A percentile compares a stretch with the other conserved stretches of the same genome.
Conservation (phyloP, 1,140 invertebrate species). For the Lineus longissimus region DNA sequence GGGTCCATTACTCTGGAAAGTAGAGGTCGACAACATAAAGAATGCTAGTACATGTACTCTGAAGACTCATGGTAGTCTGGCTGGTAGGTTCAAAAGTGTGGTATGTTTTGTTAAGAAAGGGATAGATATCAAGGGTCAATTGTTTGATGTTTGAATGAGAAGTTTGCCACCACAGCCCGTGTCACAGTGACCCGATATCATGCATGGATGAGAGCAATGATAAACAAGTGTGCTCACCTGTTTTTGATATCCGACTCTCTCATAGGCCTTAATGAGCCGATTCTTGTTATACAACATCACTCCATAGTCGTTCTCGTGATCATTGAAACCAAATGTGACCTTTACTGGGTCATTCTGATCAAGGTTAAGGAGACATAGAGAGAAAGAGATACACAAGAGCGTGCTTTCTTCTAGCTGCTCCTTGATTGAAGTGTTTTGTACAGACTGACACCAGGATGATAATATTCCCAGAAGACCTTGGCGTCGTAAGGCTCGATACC, state of each 20-base stretch:
- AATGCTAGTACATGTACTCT: neutral
- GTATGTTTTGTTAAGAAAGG: no score
- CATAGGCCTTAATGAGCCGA: slow-evolving; percentile 45
- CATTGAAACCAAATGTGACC: slow-evolving; percentile 44
- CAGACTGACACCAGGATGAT: neutral
- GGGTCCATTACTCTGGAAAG: slow-evolving; percentile 39
- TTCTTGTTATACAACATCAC: slow-evolving; percentile 49
- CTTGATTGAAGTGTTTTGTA: neutral
- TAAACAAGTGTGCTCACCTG: slow-evolving; percentile 24
- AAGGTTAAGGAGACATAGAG: slow-evolving; percentile 13
- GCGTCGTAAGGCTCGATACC: no score
- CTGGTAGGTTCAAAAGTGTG: no score
- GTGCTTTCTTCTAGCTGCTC: no score
- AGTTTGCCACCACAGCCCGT: no score
- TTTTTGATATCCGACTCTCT: slow-evolving; percentile 47
- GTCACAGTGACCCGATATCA: no score
- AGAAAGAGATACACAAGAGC: neutral
- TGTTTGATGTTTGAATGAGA: no score
- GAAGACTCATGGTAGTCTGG: no score
- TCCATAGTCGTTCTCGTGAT: slow-evolving; percentile 39
- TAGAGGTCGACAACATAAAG: no score
- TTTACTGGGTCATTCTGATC: slow-evolving; percentile 32
- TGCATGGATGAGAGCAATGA: no score
- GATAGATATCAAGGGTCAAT: no score
- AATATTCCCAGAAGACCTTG: no score